Base-by-base conservation (phyloP, 2,888 invertebrate species). In the Lepidochrysops patricia region DNA sequence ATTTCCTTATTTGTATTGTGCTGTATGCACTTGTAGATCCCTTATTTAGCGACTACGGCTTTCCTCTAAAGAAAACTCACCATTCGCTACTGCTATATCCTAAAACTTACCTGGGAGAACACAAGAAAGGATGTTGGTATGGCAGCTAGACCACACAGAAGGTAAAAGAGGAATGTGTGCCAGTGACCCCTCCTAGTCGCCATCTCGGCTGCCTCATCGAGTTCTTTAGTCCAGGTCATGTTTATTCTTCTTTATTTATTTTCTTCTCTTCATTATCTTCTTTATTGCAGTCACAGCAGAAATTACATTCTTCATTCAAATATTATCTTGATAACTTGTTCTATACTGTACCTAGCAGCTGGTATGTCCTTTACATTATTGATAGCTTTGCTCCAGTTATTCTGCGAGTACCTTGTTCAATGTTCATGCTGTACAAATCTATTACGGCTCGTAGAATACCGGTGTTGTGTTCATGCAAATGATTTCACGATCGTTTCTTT, bases 61-160 rank as follows among this genome's bases (percentile, higher is more conserved):
- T n/a, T n/a, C n/a, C n/a, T n/a, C n/a, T n/a, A n/a, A n/a, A n/a
- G n/a, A n/a, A n/a, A n/a, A n/a, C n/a, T n/a, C n/a, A n/a, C n/a
- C n/a, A n/a, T n/a, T n/a, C n/a, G n/a, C n/a, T n/a, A n/a, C n/a
- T n/a, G n/a, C n/a, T n/a, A n/a, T n/a, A n/a, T n/a, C n/a, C n/a
- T n/a, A n/a, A n/a, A n/a, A n/a, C n/a, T 70, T 71, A 93, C 92
- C 88, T 93, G 93, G 37, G 92, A 92, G 71, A 93, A 93, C 5
- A 92, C 92, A 61, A 92, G 83, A 69, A 92, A 93, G 0, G 92
- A 92, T 2, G 92, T 92, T 0, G 93, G 92, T 64, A 93, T 82
- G 7, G 92, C 91, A 0, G 93, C 93, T 15, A 93, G 82, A 61
- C 91, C 91, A 73, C 93, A 92, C 27, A 94, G 81, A 60, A 93